phyloP scores from a whole-genome alignment of 2,888 invertebrate genomes.

The Agrochola litura region DNA sequence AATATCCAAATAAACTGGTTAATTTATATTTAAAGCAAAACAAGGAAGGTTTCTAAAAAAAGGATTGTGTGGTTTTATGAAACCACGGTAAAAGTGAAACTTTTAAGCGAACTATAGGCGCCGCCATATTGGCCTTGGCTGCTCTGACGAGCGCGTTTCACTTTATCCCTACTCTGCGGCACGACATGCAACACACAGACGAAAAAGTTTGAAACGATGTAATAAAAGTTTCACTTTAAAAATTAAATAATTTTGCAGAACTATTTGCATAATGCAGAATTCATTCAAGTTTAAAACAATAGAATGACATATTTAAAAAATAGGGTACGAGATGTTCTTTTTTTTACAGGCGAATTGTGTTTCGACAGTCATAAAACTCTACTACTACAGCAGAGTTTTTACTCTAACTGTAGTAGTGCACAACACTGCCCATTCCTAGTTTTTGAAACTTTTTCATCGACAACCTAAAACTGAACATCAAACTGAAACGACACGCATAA shows the following conservation, averaged over 20 bases:
- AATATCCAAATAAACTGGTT: not conserved
- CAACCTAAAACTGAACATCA: slow-evolving; percentile 16
- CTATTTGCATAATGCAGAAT: too few species aligned
- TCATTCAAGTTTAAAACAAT: not conserved
- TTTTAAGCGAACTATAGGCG: too few species aligned
- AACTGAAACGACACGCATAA: slow-evolving; percentile 48
- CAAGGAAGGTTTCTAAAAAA: not conserved
- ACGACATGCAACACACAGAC: too few species aligned
- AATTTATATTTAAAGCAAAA: not conserved
- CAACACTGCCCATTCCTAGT: not conserved
- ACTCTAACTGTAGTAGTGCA: not conserved
- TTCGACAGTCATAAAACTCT: too few species aligned
- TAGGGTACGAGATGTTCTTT: not conserved
- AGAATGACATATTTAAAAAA: not conserved
- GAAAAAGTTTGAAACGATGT: too few species aligned
- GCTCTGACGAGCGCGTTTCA: too few species aligned
- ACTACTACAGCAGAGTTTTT: too few species aligned
- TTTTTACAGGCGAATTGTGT: not conserved
- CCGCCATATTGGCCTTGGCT: too few species aligned
- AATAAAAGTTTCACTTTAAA: too few species aligned
- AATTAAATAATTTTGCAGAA: not conserved
- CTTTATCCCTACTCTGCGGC: too few species aligned
- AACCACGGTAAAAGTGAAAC: too few species aligned
- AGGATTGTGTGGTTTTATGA: too few species aligned
- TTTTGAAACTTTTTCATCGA: slow-evolving; percentile 4